Percentiles rank a stretch among this genome's conserved stretches.
Evolutionary conservation across 2,113 vertebrate genomes (phyloP).

Genomic region (Sturnus vulgaris): DNA sequence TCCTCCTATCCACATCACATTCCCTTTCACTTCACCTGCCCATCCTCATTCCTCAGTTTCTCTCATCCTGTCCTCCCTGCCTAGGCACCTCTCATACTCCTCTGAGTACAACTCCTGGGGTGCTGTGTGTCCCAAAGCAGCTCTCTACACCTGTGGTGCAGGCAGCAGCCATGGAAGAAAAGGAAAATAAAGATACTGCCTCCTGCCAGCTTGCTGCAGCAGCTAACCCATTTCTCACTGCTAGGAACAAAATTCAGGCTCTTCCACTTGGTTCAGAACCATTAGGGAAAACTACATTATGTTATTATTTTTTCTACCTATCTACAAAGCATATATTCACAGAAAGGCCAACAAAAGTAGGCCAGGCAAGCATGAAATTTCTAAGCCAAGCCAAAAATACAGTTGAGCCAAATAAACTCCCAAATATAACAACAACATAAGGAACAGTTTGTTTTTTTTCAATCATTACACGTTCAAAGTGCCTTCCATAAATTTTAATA

Average conservation of each 20-base stretch:
- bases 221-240: neutral
- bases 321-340: neutral
- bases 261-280: neutral
- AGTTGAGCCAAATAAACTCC: neutral
- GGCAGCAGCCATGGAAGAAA: neutral
- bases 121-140: neutral
- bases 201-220: neutral
- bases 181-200: neutral
- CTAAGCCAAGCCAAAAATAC: neutral
- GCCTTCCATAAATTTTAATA: neutral
- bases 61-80: neutral
- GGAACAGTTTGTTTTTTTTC: neutral
- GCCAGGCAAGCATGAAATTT: neutral
- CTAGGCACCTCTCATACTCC: neutral
- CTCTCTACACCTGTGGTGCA: neutral
- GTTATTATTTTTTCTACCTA: neutral
- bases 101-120: neutral
- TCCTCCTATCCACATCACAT: neutral
- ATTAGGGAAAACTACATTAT: neutral
- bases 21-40: neutral
- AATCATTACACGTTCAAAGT: neutral
- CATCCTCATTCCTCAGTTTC: neutral
- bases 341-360: neutral
- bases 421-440: neutral
- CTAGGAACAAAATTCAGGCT: neutral